Conservation (phyloP, 2,113 vertebrate species). For the Seriola dumerili region DNA sequence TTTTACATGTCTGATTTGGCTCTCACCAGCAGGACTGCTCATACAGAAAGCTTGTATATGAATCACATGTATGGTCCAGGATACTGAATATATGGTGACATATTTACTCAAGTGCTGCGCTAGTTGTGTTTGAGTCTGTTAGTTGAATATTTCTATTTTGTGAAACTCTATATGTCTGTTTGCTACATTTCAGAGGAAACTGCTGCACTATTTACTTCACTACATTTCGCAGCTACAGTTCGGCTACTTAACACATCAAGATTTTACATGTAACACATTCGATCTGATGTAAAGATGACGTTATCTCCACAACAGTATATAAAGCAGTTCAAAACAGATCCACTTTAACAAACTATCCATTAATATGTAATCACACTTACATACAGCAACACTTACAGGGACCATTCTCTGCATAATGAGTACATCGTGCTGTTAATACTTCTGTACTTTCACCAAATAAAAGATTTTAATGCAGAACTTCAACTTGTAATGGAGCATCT, state of each 20-base stretch:
- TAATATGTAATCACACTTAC: neutral
- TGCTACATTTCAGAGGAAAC: neutral
- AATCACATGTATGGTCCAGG: neutral
- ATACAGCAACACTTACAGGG: neutral
- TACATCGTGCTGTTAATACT: neutral
- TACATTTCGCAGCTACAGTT: neutral
- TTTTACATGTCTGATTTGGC: neutral
- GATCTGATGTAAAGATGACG: too few relatives aligned
- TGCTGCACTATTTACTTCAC: neutral
- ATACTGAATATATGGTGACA: neutral
- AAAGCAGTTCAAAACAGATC: too few relatives aligned
- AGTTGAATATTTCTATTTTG: neutral
- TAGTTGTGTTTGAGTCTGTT: neutral
- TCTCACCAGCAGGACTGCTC: neutral
- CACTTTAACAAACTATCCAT: neutral
- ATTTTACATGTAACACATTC: neutral
- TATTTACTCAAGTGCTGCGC: neutral
- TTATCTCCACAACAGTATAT: too few relatives aligned
- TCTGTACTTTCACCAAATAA: neutral
- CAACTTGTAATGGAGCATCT: neutral
- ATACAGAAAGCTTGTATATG: neutral
- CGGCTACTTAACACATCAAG: neutral
- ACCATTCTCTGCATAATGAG: neutral
- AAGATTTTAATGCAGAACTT: neutral
- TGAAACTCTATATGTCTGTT: neutral